A percentile compares a stretch with the other conserved stretches of the same genome.
phyloP scores from a whole-genome alignment of 2,888 invertebrate genomes.

The Hydropsyche betteni region DNA sequence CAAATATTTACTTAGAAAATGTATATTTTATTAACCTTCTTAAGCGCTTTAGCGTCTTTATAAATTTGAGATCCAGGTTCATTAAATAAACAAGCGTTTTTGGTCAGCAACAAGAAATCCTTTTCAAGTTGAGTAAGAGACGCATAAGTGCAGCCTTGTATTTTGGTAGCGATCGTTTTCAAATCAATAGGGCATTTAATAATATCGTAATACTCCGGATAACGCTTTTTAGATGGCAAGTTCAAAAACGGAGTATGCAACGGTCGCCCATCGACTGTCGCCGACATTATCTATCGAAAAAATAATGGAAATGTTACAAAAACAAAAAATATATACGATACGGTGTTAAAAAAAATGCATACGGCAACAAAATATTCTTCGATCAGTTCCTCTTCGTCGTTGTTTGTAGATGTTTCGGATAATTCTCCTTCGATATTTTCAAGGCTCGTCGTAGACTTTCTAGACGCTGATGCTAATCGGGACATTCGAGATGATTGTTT shows the following conservation, averaged over 20 bases:
- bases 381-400: slow-evolving; percentile 80
- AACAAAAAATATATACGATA: slow-evolving; percentile 25
- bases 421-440: slow-evolving; percentile 73
- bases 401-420: slow-evolving; percentile 76
- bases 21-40: slow-evolving; percentile 70
- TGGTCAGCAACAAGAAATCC: slow-evolving; percentile 89
- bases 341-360: slow-evolving; percentile 53
- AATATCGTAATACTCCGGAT: slow-evolving; percentile 95
- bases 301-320: slow-evolving; percentile 16
- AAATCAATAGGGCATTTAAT: slow-evolving; percentile 95
- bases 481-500: slow-evolving; percentile 60
- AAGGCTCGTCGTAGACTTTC: slow-evolving; percentile 59
- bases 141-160: slow-evolving; percentile 84
- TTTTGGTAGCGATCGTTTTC: slow-evolving; percentile 90
- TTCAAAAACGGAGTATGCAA: slow-evolving; percentile 90
- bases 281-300: slow-evolving; percentile 74
- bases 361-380: slow-evolving; percentile 91
- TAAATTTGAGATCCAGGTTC: slow-evolving; percentile 97
- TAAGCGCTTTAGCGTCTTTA: slow-evolving; percentile 90
- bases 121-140: slow-evolving; percentile 84
- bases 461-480: slow-evolving; percentile 62
- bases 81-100: slow-evolving; percentile 95
- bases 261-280: slow-evolving; percentile 84
- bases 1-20: too few relatives aligned
- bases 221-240: slow-evolving; percentile 89